Conservation (phyloP, 2,113 vertebrate species). For the Diphyllodes magnificus region DNA sequence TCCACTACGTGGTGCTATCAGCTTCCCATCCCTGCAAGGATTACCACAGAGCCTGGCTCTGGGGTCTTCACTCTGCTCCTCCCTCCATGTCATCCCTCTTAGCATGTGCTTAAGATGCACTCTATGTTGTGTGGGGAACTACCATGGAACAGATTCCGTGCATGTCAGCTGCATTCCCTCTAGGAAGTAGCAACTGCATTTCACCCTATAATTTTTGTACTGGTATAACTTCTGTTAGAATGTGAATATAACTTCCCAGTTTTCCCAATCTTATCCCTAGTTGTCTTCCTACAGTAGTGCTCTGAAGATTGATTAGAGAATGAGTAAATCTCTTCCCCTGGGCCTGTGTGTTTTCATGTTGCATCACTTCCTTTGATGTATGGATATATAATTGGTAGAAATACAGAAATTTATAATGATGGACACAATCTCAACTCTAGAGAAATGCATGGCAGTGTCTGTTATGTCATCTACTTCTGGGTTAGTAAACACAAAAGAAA, state of each 20-base stretch:
- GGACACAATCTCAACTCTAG: neutral
- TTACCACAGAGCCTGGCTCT: no score
- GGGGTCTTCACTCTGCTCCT: neutral
- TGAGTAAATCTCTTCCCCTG: neutral
- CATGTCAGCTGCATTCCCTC: neutral
- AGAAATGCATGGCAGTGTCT: neutral
- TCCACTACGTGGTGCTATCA: neutral
- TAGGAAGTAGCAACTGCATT: neutral
- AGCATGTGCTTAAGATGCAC: neutral
- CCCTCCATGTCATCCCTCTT: neutral
- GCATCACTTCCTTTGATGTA: neutral
- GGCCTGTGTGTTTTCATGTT: neutral
- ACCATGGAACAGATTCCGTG: accelerated
- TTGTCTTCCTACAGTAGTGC: neutral
- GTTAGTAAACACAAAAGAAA: neutral
- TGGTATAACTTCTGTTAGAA: neutral
- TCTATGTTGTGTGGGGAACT: neutral
- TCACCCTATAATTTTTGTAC: neutral
- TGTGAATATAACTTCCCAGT: neutral
- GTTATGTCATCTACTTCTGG: neutral
- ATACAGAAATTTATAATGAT: neutral
- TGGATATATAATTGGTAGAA: neutral
- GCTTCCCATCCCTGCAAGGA: neutral
- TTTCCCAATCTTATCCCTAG: neutral
- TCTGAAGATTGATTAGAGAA: neutral